Evolutionary conservation across 2,888 invertebrate species (phyloP), one percentile per base, ranked within the genome.

Genomic region (Trachelus tabidus): DNA sequence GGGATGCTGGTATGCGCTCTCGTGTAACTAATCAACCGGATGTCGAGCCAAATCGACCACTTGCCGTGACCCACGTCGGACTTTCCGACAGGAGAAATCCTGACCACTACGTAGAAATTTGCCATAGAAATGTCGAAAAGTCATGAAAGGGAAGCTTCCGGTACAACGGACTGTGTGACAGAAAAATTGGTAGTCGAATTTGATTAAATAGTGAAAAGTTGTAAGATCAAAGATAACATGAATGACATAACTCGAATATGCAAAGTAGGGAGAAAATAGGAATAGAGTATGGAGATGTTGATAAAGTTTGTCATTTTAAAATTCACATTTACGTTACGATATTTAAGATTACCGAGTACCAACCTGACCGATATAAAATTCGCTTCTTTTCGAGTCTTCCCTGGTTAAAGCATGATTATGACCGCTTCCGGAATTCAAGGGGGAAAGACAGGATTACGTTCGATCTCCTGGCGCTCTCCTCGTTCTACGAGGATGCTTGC

Each of bases 11-110:
- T 82, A 84, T 80, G 83, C 83, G 85, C 80, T 85, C 84, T 87
- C 85, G 81, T 86, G 86, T 87, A 89, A 89, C 87, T 86, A 88
- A 89, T 89, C 89, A 87, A 87, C 85, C 84, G 85, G 82, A 85
- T 87, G 86, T 87, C 85, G 84, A 79, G 85, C 81, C 85, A 83
- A 87, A 89, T 88, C 88, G 84, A 83, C 86, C 85, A 83, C 85
- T 69, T 82, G 80, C 81, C 80, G 79, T 68, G 74, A 80, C 79
- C 40, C 79, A 77, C 73, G 30, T 31, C 73, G 68, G 75, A 73
- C 35, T 30, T 68, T 12, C 35, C 40, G 37, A 11, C 69, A 30
- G 73, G 69, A 33, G 69, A 30, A 73, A 68, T 77, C 40, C 69
- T 30, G 69, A 15, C 40, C 40, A 6, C 15, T 40, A 4, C 15